These are phyloP conservation scores for Cephalopachus bancanus DNA, from an alignment of 2,797 vertebrate genomes.

Conservation along the genomic window DNA sequence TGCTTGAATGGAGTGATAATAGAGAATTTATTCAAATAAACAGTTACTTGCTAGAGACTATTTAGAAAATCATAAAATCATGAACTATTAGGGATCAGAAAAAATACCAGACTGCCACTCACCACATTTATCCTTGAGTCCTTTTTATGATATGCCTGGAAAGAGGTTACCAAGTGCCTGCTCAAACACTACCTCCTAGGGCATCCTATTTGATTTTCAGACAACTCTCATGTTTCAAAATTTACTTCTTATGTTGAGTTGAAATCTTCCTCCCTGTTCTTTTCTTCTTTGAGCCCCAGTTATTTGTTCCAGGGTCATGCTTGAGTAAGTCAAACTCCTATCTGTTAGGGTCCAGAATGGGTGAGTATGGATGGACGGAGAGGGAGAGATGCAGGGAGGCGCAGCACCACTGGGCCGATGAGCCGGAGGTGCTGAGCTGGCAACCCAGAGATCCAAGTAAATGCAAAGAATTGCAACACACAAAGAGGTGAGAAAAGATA, in stretches of 20 bases:
- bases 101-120: neutral
- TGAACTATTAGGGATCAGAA: neutral
- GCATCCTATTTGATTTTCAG: neutral
- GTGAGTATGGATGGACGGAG: too few species aligned
- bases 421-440: too few species aligned
- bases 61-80: slow-evolving; percentile 18
- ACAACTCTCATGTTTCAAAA: neutral
- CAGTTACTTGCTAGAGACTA: neutral
- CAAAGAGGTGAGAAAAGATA: too few species aligned
- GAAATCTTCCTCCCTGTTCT: neutral
- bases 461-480: too few species aligned
- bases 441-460: too few species aligned
- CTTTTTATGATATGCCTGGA: neutral
- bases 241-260: neutral
- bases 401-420: too few species aligned
- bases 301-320: neutral
- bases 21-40: slow-evolving; percentile 18
- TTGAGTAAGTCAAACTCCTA: neutral
- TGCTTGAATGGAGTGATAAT: neutral
- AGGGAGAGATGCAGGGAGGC: too few species aligned
- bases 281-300: neutral
- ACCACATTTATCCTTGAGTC: neutral
- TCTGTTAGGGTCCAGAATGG: too few species aligned
- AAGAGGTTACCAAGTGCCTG: neutral
- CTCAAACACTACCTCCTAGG: neutral